These are phyloP conservation scores for Zaprionus bogoriensis DNA, from an alignment of 2,888 invertebrate species.

Conservation along the genomic window DNA sequence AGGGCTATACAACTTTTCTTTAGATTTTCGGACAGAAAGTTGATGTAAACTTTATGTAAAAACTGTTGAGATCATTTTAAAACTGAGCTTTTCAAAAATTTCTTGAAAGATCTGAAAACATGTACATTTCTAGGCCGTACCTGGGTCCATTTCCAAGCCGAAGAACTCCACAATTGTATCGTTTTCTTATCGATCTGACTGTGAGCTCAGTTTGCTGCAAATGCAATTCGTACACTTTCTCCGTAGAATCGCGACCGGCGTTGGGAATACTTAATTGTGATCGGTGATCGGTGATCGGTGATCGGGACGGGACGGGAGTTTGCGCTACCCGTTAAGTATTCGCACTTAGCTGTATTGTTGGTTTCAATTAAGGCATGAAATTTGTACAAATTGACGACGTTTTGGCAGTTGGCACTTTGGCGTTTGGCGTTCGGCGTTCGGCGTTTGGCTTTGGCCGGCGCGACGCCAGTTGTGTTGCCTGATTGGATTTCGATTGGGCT, in stretches of 20 bases:
- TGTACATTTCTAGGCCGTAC: too few relatives aligned
- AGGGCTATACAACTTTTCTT: too few relatives aligned
- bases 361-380: conserved; percentile 76
- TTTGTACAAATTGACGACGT: conserved; percentile 65
- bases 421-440: background rate
- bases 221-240: conserved; percentile 44
- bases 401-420: background rate
- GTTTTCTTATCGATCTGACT: conserved; percentile 26
- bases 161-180: conserved; percentile 66
- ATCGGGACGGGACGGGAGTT: background rate
- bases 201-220: background rate
- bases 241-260: conserved; percentile 12
- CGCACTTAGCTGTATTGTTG: conserved; percentile 69
- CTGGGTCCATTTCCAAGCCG: conserved; percentile 68
- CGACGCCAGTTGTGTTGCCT: conserved; percentile 57
- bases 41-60: too few relatives aligned
- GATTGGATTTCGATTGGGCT: conserved; percentile 46
- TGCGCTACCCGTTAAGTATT: conserved; percentile 57
- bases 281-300: too few relatives aligned
- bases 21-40: too few relatives aligned
- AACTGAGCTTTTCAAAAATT: background rate
- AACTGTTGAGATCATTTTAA: too few relatives aligned
- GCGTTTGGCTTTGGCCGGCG: conserved; percentile 23
- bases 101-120: too few relatives aligned
- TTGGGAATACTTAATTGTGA: conserved; percentile 35